These are phyloP conservation scores for Cantharis rufa DNA, from an alignment of 2,888 invertebrate species.

Conservation along the genomic window DNA sequence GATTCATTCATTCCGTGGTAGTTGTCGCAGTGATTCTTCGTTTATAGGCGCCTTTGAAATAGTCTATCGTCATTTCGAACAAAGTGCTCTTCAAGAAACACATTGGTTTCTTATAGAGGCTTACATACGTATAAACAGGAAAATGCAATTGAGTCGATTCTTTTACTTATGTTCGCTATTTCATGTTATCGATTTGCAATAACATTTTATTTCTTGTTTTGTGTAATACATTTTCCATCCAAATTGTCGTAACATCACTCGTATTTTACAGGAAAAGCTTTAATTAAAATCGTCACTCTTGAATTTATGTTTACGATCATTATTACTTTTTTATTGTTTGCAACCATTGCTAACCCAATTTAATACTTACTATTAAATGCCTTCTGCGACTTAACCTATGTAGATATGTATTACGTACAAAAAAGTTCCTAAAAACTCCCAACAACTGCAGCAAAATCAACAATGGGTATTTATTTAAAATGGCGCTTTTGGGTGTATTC, in stretches of 20 bases:
- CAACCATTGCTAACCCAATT: not conserved
- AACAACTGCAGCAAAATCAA: no score
- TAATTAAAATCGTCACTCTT: not conserved
- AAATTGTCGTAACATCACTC: not conserved
- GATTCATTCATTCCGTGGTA: conserved; percentile 33
- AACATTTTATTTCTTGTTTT: conserved; percentile 11
- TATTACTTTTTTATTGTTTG: not conserved
- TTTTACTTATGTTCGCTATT: conserved; percentile 23
- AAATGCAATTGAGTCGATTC: conserved; percentile 40
- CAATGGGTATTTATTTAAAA: no score
- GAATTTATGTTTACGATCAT: not conserved
- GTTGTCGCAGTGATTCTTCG: conserved; percentile 38
- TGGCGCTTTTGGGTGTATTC: no score
- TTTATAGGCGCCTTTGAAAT: conserved; percentile 40
- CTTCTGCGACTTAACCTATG: not conserved
- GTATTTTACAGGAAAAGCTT: conserved; percentile 3
- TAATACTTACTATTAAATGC: not conserved
- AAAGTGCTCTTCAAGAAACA: conserved; percentile 26
- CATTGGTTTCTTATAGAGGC: conserved; percentile 23
- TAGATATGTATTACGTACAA: no score
- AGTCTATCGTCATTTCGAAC: conserved; percentile 28
- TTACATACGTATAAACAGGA: conserved; percentile 41
- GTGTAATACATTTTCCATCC: not conserved
- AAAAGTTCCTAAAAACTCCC: no score
- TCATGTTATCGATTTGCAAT: conserved; percentile 26